These are phyloP conservation scores for Temnothorax curvispinosus DNA, from an alignment of 1,140 invertebrate species.

Conservation along the genomic window DNA sequence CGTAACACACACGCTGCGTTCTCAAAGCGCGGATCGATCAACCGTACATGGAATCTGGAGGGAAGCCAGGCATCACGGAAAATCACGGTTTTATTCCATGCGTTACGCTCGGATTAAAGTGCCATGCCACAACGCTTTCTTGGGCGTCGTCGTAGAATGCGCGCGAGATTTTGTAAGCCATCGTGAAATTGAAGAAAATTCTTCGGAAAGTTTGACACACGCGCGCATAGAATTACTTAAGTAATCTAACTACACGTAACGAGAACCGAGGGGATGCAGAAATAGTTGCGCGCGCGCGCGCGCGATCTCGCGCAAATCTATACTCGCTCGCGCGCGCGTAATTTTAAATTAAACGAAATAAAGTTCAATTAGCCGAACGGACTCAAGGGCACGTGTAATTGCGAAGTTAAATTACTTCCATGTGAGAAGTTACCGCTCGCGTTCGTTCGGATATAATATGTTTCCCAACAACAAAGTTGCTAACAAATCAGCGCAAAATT, in stretches of 20 bases:
- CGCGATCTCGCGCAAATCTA: not conserved
- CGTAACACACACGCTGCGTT: constrained; percentile 17
- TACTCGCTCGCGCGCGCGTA: not conserved
- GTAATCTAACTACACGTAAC: not conserved
- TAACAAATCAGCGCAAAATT: constrained; percentile 53
- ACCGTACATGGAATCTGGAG: not conserved
- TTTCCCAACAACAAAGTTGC: constrained; percentile 46
- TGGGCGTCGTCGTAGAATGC: constrained; percentile 10
- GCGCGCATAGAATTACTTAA: not conserved
- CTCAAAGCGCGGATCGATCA: constrained; percentile 37
- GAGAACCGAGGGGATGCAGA: not conserved
- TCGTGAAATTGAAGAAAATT: constrained; percentile 17
- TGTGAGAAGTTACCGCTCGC: constrained; percentile 26
- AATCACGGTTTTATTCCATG: constrained; percentile 29
- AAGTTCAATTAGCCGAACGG: constrained; percentile 19
- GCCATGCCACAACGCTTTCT: not conserved
- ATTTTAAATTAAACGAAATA: constrained; percentile 21
- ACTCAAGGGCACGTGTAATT: constrained; percentile 52
- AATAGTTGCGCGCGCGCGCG: not conserved
- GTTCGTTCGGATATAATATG: constrained; percentile 45
- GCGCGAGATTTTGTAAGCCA: constrained; percentile 1
- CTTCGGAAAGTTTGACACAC: constrained; percentile 1
- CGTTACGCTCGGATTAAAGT: constrained; percentile 21
- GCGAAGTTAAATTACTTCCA: constrained; percentile 47
- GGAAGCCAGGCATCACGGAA: not conserved